Evolutionary conservation across 2,797 vertebrate species (phyloP).

Genomic region (Vireo griseus): DNA sequence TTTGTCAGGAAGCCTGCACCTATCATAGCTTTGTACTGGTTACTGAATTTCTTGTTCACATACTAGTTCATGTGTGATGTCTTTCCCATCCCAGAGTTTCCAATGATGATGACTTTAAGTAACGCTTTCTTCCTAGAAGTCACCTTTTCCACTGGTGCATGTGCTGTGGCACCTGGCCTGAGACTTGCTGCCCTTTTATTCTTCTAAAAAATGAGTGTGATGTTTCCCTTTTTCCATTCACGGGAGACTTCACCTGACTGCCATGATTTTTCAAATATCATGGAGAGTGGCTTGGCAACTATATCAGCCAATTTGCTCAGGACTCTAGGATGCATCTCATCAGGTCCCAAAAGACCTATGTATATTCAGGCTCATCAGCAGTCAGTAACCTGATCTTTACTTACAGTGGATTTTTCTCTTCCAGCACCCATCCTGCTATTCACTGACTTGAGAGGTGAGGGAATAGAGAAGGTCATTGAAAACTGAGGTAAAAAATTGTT

Average conservation of each 20-base stretch:
- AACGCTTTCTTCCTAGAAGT: conserved; percentile 99
- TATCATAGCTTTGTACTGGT: conserved; percentile 99
- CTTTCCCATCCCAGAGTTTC: conserved; percentile 98
- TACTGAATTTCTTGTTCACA: conserved; percentile 99
- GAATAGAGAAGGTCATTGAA: too few relatives aligned
- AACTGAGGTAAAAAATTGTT: too few relatives aligned
- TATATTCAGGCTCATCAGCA: too few relatives aligned
- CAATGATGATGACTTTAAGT: conserved; percentile 98
- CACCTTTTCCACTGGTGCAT: conserved; percentile 84
- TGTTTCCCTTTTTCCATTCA: not conserved
- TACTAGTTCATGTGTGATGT: conserved; percentile 99
- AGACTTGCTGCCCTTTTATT: not conserved
- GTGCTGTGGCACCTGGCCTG: not conserved
- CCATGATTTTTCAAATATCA: not conserved
- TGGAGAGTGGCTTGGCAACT: too few relatives aligned
- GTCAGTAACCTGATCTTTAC: too few relatives aligned
- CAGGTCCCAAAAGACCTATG: too few relatives aligned
- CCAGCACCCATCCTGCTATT: too few relatives aligned
- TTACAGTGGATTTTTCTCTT: too few relatives aligned
- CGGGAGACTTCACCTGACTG: not conserved
- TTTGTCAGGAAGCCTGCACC: conserved; percentile 98
- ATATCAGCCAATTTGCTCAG: too few relatives aligned
- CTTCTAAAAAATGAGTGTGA: not conserved
- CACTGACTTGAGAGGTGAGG: too few relatives aligned
- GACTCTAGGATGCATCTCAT: too few relatives aligned